phyloP scores from a whole-genome alignment of 2,888 invertebrate genomes.

The Alviniconcha strummeri region DNA sequence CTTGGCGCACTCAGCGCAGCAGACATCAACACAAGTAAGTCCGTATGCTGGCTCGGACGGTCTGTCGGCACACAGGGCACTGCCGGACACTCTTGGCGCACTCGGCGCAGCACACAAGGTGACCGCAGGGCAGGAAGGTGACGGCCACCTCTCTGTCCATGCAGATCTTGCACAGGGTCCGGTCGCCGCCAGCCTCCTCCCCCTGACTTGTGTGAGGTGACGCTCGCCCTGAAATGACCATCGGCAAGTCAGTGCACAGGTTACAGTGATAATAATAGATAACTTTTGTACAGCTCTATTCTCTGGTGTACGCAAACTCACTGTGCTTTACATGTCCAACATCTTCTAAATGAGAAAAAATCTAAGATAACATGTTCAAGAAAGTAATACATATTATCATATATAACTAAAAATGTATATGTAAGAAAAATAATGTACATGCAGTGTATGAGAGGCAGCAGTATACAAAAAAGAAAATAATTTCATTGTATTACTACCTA shows the following conservation, averaged over 20 bases:
- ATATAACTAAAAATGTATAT: too few species aligned
- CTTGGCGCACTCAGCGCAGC: slow-evolving; percentile 1
- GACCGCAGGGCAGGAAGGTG: slow-evolving; percentile 40
- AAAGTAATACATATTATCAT: too few species aligned
- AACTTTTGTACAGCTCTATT: too few species aligned
- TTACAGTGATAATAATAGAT: too few species aligned
- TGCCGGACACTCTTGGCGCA: slow-evolving; percentile 24
- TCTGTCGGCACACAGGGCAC: slow-evolving; percentile 36
- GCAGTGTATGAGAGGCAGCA: neutral
- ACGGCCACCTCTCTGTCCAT: slow-evolving; percentile 38
- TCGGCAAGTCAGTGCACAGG: too few species aligned
- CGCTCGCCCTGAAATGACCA: too few species aligned
- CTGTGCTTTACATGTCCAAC: too few species aligned
- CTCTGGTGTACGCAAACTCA: too few species aligned
- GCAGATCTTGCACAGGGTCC: slow-evolving; percentile 38
- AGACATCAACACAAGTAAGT: slow-evolving; percentile 37
- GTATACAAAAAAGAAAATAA: neutral
- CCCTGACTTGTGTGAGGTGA: neutral
- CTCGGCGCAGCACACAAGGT: slow-evolving; percentile 36
- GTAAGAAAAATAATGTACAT: neutral
- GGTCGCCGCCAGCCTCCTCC: slow-evolving; percentile 6
- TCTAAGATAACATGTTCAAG: too few species aligned
- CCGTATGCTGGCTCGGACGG: slow-evolving; percentile 31
- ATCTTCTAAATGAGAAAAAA: too few species aligned
- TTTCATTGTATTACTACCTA: neutral